Percentiles rank a stretch among this genome's conserved stretches.
Evolutionary conservation across 1,140 invertebrate species (phyloP).

Genomic region (Chrysoperla carnea): DNA sequence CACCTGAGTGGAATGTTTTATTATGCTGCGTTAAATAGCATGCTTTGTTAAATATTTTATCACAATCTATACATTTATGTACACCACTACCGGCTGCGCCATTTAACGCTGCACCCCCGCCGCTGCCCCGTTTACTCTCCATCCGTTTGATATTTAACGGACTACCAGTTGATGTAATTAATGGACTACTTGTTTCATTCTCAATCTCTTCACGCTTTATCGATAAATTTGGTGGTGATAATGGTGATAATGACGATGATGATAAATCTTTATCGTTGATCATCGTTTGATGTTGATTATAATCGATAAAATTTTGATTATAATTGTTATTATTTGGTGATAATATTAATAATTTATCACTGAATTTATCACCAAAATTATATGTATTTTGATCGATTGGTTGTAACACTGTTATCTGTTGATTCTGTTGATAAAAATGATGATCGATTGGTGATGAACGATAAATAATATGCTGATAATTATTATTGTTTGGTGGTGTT

Average conservation of each 20-base stretch:
- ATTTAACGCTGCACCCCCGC: conserved; percentile 10
- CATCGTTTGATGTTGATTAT: too few species aligned
- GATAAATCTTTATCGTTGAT: too few species aligned
- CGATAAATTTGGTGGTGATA: conserved; percentile 10
- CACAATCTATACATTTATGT: conserved; percentile 64
- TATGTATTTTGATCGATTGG: too few species aligned
- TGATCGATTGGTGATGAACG: too few species aligned
- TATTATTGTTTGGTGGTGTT: too few species aligned
- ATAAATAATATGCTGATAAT: too few species aligned
- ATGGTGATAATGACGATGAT: conserved; percentile 7
- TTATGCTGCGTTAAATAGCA: conserved; percentile 82
- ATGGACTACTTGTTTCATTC: conserved; percentile 11
- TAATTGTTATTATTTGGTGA: too few species aligned
- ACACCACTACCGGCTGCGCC: conserved; percentile 24
- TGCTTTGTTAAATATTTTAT: conserved; percentile 68
- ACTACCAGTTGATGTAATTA: conserved; percentile 11
- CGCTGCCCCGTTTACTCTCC: conserved; percentile 7
- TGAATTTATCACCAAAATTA: too few species aligned
- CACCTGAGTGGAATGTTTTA: conserved; percentile 72
- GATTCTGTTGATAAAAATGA: too few species aligned
- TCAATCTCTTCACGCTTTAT: not conserved
- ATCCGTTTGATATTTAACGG: conserved; percentile 4
- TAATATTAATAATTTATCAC: too few species aligned
- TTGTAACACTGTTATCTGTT: too few species aligned
- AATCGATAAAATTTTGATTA: too few species aligned